Conservation (phyloP, 2,888 invertebrate genomes). For the Oxytorus armatus region DNA sequence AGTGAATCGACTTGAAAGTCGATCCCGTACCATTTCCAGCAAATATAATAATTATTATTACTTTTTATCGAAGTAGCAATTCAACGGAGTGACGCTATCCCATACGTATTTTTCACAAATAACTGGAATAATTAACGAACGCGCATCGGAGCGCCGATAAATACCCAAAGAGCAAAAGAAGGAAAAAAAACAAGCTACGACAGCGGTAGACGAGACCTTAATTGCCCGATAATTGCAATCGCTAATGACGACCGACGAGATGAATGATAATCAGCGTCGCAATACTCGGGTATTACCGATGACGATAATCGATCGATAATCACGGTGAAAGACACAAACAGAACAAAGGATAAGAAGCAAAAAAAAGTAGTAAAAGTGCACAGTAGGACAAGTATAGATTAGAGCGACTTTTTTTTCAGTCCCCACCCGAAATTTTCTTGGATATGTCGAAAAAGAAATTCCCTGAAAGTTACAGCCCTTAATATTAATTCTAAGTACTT, state of each 20-base stretch:
- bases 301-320: conserved; percentile 44
- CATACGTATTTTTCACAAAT: background rate
- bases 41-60: background rate
- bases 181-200: background rate
- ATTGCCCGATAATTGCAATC: conserved; percentile 52
- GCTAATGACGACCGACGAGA: conserved; percentile 47
- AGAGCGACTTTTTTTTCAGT: no score
- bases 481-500: no score
- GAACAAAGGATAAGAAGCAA: conserved; percentile 14
- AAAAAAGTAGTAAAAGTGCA: conserved; percentile 6
- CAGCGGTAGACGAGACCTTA: conserved; percentile 39
- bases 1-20: background rate
- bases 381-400: no score
- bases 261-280: conserved; percentile 26
- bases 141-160: conserved; percentile 1
- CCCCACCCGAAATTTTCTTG: no score
- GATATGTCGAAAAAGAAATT: no score
- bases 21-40: background rate
- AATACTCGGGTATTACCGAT: conserved; percentile 17
- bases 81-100: background rate
- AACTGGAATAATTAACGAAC: background rate
- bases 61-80: background rate
- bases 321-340: conserved; percentile 22
- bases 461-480: no score
- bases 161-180: background rate